Base-by-base conservation (phyloP, 1,140 invertebrate species). In the Pseudomyrmex pallidus region DNA sequence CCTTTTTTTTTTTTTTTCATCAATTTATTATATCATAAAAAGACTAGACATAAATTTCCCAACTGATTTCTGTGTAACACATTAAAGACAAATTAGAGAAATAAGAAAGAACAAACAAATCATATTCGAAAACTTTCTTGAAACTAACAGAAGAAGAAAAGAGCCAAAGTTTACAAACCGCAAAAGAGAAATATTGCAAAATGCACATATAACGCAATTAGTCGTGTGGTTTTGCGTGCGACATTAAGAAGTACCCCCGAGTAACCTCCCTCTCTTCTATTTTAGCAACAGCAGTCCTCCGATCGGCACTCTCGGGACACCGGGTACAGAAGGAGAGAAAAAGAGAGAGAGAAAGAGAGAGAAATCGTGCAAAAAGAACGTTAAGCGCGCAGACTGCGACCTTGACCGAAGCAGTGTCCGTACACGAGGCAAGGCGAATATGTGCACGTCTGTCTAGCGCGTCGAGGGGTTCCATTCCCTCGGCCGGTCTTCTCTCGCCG, bases 341-440 rank as follows among this genome's bases (percentile, higher is more conserved):
- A 87, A 89, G 35, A 35, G 5, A 35, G 35, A 35, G 5, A 35
- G 35, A 35, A 7, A 35, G 35, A 35, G 35, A 35, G 35, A 88
- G 88, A 84, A 87, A 89, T 89, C 87, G 88, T 86, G 87, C 70
- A 89, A 89, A 89, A 89, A 89, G 87, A 89, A 77, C 87, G 87
- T 86, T 86, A 88, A 88, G 84, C 84, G 78, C 82, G 87, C 87
- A 89, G 87, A 89, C 88, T 82, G 76, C 73, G 88, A 89, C 88
- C 88, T 89, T 89, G 88, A 89, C 88, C 88, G 88, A 85, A 89
- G 87, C 87, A 78, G 84, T 88, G 87, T 88, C 87, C 87, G 87
- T 73, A 87, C 77, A 68, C 74, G 86, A 80, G 85, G 20, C 57
- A 44, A 25, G 44, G 76, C 59, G 67, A 57, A 77, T 48, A 59